Base-by-base conservation (phyloP, 1,140 invertebrate species). In the Tetraneura akinire region DNA sequence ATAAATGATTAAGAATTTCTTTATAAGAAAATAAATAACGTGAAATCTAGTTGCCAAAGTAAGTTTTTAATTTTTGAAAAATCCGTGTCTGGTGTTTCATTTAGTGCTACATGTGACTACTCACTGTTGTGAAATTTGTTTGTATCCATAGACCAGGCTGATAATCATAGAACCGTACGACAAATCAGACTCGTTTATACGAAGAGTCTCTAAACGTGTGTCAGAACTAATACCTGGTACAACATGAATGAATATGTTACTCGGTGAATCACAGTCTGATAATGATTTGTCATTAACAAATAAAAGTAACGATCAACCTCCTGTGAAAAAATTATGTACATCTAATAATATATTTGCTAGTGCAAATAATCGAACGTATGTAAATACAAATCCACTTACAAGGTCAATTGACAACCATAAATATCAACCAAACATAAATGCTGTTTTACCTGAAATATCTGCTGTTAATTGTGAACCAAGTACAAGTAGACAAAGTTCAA, bases 161-260 rank as follows among this genome's bases (percentile, higher is more conserved):
- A 62, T 1, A 42, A 1, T 14, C 55, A 78, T 78, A 55, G 81
- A 82, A 49, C 82, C 82, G 23, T 82, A 82, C 80, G 81, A 82
- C 55, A 78, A 80, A 71, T 80, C 82, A 3, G 80, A 81, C 45
- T 82, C 81, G 6, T 81, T 82, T 76, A 78, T 83, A 10, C 42
- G 49, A 11, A 80, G 78, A 53, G 78, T 82, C 26, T 68, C 81
- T 3, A 80, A 73, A 80, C 81, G 81, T 18, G 80, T 83, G 68
- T 78, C 81, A n/a, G 81, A 80, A 29, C 68, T 83, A 1, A 51
- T 83, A 21, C 83, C 82, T 4, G 81, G 82, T 42, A 45, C 73
- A 16, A 66, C 82, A 29, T 83, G 82, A 82, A 66, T 83, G 21
- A 83, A 80, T 37, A 68, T 57, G 47, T 80, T 83, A 76, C 60